Evolutionary conservation across 2,888 invertebrate genomes (phyloP), one percentile per base, ranked within the genome.

Genomic region (Odontocerum albicorne): DNA sequence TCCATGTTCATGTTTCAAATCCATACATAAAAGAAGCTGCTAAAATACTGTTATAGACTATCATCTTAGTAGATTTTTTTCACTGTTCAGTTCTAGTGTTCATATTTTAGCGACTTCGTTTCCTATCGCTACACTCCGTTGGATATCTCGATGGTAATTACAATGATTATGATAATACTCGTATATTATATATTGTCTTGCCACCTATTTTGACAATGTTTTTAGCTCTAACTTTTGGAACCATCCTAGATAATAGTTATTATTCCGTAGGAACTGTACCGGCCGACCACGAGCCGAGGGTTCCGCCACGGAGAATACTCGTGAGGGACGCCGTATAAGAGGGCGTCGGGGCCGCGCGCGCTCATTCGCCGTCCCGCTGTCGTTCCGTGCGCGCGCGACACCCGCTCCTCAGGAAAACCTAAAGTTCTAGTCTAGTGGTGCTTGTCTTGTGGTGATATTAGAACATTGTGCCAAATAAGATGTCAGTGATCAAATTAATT

Each of bases 401-500:
- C n/a, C 10, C 12, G 19, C 21, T 19, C 20, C 20, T 20, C 42
- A 21, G 21, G 19, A 20, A 20, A 13, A 20, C 20, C 13, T 21
- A 42, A 17, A 3, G 22, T 21, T 35, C 22, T 31, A 42, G 46
- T 46, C 13, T 16, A 43, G 17, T 43, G 35, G 8, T 17, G 13
- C 13, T 8, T 36, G 38, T 50, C 42, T 13, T 43, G 43, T 42
- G 19, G 17, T 43, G 44, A 35, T 43, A 19, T n/a, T 42, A 33
- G 15, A 36, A 44, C 20, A 50, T 17, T 17, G 49, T 46, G 46
- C 45, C 52, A 45, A 35, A 21, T 44, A 50, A 49, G 50, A 56
- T 56, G 56, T 51, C 56, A 56, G 56, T 56, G 56, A 51, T 31
- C 50, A 50, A 40, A 46, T 15, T 51, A 16, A 33, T 39, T 39